Conservation (phyloP, 2,888 invertebrate species). For the Diarsia mendica region DNA sequence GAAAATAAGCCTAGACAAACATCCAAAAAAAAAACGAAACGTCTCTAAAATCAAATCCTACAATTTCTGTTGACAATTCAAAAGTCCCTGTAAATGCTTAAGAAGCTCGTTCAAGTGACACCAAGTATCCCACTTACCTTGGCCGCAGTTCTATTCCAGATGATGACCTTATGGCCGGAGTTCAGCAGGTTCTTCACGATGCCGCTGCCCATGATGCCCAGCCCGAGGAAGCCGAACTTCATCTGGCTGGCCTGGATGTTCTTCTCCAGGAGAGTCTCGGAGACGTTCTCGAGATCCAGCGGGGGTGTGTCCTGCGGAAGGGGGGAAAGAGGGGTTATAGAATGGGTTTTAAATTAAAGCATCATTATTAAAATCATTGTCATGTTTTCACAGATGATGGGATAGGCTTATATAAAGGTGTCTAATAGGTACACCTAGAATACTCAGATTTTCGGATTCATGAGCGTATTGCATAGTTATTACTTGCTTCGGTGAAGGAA, state of each 20-base stretch:
- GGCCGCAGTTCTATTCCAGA: slow-evolving; percentile 97
- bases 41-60: background rate
- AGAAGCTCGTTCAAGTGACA: slow-evolving; percentile 39
- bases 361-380: background rate
- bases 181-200: slow-evolving; percentile 98
- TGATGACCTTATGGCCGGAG: slow-evolving; percentile 97
- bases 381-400: too few species aligned
- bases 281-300: slow-evolving; percentile 94
- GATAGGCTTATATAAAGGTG: too few species aligned
- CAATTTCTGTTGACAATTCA: background rate
- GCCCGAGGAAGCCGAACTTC: slow-evolving; percentile 98
- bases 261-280: slow-evolving; percentile 95
- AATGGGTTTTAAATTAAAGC: background rate
- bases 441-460: too few species aligned
- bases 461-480: too few species aligned
- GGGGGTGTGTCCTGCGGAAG: slow-evolving; percentile 92
- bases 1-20: background rate
- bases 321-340: slow-evolving; percentile 11
- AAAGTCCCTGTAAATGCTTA: slow-evolving; percentile 4
- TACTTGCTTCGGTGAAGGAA: too few species aligned
- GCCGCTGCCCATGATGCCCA: slow-evolving; percentile 98
- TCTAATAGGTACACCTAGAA: too few species aligned
- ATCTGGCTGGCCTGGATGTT: slow-evolving; percentile 96
- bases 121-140: slow-evolving; percentile 92
- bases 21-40: background rate